Evolutionary conservation across 2,797 vertebrate species (phyloP).

Genomic region (Heteromormyrus szaboi): DNA sequence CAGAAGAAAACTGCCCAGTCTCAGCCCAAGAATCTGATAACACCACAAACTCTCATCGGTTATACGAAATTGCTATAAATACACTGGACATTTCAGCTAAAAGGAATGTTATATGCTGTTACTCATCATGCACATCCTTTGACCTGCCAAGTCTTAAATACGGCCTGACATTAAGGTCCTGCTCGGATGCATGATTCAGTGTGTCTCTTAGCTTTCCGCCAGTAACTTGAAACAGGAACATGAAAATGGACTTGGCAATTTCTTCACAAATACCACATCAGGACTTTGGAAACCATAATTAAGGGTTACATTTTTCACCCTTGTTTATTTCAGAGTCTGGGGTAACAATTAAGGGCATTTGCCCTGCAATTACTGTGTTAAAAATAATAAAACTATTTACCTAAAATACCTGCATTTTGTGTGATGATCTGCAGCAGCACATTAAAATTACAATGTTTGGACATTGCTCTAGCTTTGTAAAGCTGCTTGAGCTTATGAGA

Average conservation of each 20-base stretch:
- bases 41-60: not conserved
- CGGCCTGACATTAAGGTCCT: constrained; percentile 59
- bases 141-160: constrained; percentile 44
- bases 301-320: constrained; percentile 65
- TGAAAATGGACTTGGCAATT: constrained; percentile 67
- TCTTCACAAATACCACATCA: constrained; percentile 71
- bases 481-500: constrained; percentile 50
- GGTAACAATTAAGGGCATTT: constrained; percentile 74
- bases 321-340: constrained; percentile 74
- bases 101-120: constrained; percentile 42
- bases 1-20: not conserved
- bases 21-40: constrained; percentile 1
- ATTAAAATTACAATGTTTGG: constrained; percentile 66
- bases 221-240: constrained; percentile 62
- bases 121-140: constrained; percentile 37
- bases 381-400: constrained; percentile 75
- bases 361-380: constrained; percentile 75
- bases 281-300: constrained; percentile 69
- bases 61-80: not conserved
- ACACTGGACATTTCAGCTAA: constrained; percentile 48
- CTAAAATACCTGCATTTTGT: constrained; percentile 49
- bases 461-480: constrained; percentile 51
- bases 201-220: constrained; percentile 55
- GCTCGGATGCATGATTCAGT: constrained; percentile 64
- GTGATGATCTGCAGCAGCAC: constrained; percentile 50